Conservation (phyloP, 2,797 vertebrate genomes). For the Tokudaia muenninki region DNA sequence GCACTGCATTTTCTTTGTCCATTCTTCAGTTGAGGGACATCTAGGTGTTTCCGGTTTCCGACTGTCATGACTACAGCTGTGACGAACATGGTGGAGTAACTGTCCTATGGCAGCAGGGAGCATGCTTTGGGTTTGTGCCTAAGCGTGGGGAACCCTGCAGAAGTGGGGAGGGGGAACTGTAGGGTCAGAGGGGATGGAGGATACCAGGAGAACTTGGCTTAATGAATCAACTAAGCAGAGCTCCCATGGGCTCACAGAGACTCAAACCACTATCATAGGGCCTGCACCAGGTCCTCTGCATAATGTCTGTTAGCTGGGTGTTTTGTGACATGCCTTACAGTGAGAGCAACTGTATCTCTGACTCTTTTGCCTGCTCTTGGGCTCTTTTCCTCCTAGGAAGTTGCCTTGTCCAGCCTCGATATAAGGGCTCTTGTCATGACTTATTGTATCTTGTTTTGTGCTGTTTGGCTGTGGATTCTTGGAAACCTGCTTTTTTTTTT, state of each 20-base stretch:
- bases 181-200: neutral
- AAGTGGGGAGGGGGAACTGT: neutral
- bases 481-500: neutral
- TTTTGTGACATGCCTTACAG: neutral
- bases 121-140: too few relatives aligned
- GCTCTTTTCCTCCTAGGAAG: neutral
- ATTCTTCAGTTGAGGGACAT: neutral
- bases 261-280: neutral
- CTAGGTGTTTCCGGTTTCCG: neutral
- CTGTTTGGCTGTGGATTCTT: neutral
- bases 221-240: neutral
- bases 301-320: neutral
- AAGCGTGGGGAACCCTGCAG: neutral
- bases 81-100: neutral
- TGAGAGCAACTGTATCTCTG: neutral
- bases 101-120: neutral
- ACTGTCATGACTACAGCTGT: neutral
- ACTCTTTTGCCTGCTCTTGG: neutral
- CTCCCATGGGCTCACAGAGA: neutral
- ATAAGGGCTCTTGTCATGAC: neutral
- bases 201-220: too few relatives aligned
- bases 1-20: neutral
- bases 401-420: neutral
- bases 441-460: neutral
- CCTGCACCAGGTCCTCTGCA: neutral